phyloP scores from a whole-genome alignment of 2,888 invertebrate species.

The Conops quadrifasciatus region DNA sequence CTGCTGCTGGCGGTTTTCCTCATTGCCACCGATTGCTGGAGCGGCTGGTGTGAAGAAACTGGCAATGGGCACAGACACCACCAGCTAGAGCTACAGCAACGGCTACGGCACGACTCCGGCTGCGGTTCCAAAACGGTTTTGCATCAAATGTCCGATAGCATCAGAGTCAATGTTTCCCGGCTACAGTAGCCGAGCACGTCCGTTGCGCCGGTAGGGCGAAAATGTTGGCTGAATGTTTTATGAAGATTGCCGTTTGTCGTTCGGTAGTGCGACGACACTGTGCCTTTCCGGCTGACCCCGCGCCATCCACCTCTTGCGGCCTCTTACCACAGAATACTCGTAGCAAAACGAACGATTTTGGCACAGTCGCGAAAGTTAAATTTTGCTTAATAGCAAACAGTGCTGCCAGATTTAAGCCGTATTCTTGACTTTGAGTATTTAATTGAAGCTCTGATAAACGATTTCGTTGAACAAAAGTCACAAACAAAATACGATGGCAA shows the following conservation, averaged over 20 bases:
- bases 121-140: background rate
- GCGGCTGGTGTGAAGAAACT: background rate
- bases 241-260: conserved; percentile 17
- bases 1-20: background rate
- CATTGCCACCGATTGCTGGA: background rate
- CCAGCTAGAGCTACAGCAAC: no score
- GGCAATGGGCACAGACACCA: background rate
- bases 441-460: no score
- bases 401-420: background rate
- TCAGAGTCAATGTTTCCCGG: conserved; percentile 16
- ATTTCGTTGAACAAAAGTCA: no score
- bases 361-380: conserved; percentile 1
- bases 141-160: conserved; percentile 13
- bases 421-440: background rate
- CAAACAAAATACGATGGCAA: no score
- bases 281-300: background rate
- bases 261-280: background rate
- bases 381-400: conserved; percentile 4
- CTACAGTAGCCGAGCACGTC: conserved; percentile 12
- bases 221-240: conserved; percentile 20
- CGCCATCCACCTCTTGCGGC: no score
- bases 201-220: conserved; percentile 4
- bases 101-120: background rate
- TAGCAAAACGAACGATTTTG: background rate
- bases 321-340: background rate